These are phyloP conservation scores for Thaumatotibia leucotreta DNA, from an alignment of 1,140 invertebrate species.

Conservation along the genomic window DNA sequence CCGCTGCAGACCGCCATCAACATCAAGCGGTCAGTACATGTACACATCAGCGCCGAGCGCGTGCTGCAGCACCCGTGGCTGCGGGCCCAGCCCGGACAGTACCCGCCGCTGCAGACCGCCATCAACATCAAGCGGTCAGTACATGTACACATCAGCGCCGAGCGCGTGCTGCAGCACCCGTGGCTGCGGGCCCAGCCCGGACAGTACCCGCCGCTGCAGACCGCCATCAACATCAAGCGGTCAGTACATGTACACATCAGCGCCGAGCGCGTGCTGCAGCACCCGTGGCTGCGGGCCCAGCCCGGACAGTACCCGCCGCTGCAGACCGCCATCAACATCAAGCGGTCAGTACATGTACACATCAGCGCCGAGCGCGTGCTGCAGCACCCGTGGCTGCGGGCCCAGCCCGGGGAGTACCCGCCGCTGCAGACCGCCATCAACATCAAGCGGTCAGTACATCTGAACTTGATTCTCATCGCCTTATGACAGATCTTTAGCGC, in stretches of 20 bases:
- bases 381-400: constrained; percentile 93
- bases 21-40: no score
- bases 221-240: no score
- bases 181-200: constrained; percentile 84
- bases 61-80: constrained; percentile 95
- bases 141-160: constrained; percentile 92
- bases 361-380: constrained; percentile 92
- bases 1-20: constrained; percentile 89
- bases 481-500: no score
- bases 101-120: constrained; percentile 85
- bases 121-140: no score
- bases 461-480: background rate
- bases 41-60: constrained; percentile 90
- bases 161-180: constrained; percentile 89
- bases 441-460: background rate
- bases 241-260: no score
- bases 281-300: constrained; percentile 88
- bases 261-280: constrained; percentile 90
- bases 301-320: constrained; percentile 76
- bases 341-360: no score
- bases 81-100: constrained; percentile 66
- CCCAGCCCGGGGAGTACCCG: constrained; percentile 84
- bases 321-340: no score
- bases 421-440: background rate
- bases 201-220: constrained; percentile 80